Base-by-base conservation (phyloP, 2,888 invertebrate species). In the Plemyria rubiginata region DNA sequence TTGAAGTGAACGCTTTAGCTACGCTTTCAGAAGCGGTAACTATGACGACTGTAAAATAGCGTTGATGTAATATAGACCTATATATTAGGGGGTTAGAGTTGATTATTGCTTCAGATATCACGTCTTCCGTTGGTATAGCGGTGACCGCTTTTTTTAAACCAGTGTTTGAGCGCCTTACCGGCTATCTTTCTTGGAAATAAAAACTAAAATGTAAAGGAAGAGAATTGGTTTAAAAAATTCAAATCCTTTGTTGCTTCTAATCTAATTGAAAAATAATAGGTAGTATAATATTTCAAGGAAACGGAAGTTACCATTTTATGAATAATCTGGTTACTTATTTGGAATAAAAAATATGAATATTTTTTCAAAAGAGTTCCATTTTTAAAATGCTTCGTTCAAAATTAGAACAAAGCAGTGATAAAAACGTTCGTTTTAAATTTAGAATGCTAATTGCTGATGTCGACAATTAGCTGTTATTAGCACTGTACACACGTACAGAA, bases 381-480 rank as follows among this genome's bases (percentile, higher is more conserved):
- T 32, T 32, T 7, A 32, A 32, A 32, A 32, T 4, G 8, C 4
- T 43, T 15, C 13, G 43, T 43, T 4, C 59, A 53, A 60, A 61
- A 62, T 59, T 50, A 57, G 58, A 64, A 63, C 48, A 54, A 62
- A 66, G 53, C 67, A 50, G 54, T 58, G 45, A 56, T 50, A 70
- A 71, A 73, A 74, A 73, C 52, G 60, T 62, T 52, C 63, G 66
- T 66, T 65, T 67, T 61, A 60, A 60, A 32, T 71, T 68, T 52
- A 50, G 43, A 52, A 65, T 68, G 65, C 67, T 77, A 77, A 78
- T 75, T 74, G 73, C 70, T 67, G 62, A 67, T 67, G 60, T 68
- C 61, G 62, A 67, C 73, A 78, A 78, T 78, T 78, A 78, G 72
- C 71, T 67, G 71, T 65, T 72, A 73, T 75, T 76, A 75, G 53